Percentiles rank a stretch among this genome's conserved stretches.
phyloP scores from a whole-genome alignment of 92 coral and sea anemone genomes.

The Epizoanthus rinbou region DNA sequence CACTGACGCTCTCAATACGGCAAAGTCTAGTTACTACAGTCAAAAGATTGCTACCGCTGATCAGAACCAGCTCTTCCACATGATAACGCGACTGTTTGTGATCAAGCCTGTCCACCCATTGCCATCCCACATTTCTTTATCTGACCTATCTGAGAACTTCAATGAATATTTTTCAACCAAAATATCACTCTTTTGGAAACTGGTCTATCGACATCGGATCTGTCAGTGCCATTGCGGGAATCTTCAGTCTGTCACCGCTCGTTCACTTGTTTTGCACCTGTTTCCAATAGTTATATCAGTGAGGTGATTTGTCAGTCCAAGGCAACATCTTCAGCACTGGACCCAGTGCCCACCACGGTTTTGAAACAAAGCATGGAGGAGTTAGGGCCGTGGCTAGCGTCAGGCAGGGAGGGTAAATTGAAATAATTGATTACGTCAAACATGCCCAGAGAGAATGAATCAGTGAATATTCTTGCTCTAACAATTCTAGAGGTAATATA shows the following conservation, averaged over 20 bases:
- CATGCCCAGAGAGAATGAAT: not conserved
- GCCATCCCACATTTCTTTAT: not conserved
- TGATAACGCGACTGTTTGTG: not conserved
- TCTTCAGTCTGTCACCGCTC: not conserved
- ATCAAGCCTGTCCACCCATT: not conserved
- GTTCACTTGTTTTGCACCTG: not conserved
- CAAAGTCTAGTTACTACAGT: not conserved
- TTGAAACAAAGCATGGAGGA: conserved; percentile 18
- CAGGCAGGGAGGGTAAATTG: too few relatives aligned
- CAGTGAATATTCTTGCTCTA: not conserved
- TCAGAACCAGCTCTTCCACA: not conserved
- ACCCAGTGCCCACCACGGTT: conserved; percentile 39
- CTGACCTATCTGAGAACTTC: not conserved
- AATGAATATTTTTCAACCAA: not conserved
- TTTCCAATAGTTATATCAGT: not conserved
- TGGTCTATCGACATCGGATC: not conserved
- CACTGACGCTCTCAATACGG: too few relatives aligned
- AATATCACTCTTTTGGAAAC: not conserved
- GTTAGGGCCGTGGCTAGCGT: too few relatives aligned
- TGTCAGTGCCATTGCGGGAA: not conserved
- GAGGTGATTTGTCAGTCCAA: conserved; percentile 9
- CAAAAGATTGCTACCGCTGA: not conserved
- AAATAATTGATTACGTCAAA: not conserved
- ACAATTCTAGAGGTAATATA: not conserved
- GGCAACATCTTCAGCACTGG: conserved; percentile 38